Evolutionary conservation across 1,140 invertebrate species (phyloP).

Genomic region (Macrobrachium rosenbergii): DNA sequence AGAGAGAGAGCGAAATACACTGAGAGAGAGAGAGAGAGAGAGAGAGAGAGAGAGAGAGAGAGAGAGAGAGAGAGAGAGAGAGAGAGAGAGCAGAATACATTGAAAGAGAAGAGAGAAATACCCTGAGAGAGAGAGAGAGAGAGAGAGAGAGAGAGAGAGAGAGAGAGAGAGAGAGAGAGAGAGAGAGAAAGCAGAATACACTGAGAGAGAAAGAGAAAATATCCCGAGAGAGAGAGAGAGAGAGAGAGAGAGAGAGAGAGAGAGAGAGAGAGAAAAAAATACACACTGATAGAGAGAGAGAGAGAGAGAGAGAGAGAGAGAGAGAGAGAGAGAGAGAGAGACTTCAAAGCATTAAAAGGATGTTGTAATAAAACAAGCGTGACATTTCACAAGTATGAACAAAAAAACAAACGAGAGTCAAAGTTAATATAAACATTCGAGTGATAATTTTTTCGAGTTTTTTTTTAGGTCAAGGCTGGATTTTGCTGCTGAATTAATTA

Average conservation of each 20-base stretch:
- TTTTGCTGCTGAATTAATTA: too few relatives aligned
- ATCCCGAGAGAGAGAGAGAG: conserved; percentile 14
- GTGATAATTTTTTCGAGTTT: too few relatives aligned
- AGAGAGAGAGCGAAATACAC: neutral
- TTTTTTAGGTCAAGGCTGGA: too few relatives aligned
- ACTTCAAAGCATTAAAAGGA: too few relatives aligned
- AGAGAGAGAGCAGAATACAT: neutral
- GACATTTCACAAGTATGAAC: too few relatives aligned
- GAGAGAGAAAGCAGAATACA: neutral
- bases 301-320: conserved; percentile 7
- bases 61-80: neutral
- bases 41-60: neutral
- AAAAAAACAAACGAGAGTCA: too few relatives aligned
- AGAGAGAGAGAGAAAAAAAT: neutral
- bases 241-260: neutral
- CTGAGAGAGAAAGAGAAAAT: conserved; percentile 5
- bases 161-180: neutral
- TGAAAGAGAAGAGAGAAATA: neutral
- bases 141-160: neutral
- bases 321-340: too few relatives aligned
- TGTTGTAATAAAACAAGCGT: too few relatives aligned
- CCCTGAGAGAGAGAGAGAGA: neutral
- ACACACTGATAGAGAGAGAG: too few relatives aligned
- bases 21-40: conserved; percentile 14
- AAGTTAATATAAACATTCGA: too few relatives aligned